phyloP scores from a whole-genome alignment of 2,888 invertebrate species.

The Pristionchus fissidentatus region DNA sequence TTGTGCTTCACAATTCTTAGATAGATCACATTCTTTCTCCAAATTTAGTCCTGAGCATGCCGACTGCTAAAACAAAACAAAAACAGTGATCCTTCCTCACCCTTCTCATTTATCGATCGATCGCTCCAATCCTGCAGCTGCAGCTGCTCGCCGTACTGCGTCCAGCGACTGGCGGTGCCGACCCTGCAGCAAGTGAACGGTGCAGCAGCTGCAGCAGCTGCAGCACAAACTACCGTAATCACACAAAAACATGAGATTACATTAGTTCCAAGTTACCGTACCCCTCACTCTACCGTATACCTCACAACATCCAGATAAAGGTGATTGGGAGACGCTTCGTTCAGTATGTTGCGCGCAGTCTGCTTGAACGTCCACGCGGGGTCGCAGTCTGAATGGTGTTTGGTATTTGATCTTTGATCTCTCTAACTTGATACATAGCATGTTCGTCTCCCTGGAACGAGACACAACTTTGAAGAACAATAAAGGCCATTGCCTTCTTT shows the following conservation, averaged over 20 bases:
- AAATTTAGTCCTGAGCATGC: too few species aligned
- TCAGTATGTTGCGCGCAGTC: constrained; percentile 11
- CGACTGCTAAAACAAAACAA: background rate
- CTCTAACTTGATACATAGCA: too few species aligned
- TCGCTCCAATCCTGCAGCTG: constrained; percentile 5
- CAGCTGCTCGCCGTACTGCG: constrained; percentile 4
- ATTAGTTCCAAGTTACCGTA: background rate
- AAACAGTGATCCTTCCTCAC: background rate
- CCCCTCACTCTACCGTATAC: background rate
- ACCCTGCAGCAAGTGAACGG: background rate
- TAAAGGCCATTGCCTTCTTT: too few species aligned
- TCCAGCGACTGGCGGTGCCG: background rate
- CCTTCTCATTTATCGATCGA: constrained; percentile 26
- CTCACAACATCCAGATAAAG: constrained; percentile 27
- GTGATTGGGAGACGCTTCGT: background rate
- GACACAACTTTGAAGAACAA: too few species aligned
- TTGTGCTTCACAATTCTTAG: background rate
- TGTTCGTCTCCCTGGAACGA: too few species aligned
- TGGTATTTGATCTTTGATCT: too few species aligned
- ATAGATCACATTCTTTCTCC: too few species aligned
- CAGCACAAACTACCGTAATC: too few species aligned
- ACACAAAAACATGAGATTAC: too few species aligned
- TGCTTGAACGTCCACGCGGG: constrained; percentile 30
- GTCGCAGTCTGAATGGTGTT: constrained; percentile 25
- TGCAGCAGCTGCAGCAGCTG: too few species aligned